Conservation (phyloP, 1,140 invertebrate species). For the Polypedilum pembai region DNA sequence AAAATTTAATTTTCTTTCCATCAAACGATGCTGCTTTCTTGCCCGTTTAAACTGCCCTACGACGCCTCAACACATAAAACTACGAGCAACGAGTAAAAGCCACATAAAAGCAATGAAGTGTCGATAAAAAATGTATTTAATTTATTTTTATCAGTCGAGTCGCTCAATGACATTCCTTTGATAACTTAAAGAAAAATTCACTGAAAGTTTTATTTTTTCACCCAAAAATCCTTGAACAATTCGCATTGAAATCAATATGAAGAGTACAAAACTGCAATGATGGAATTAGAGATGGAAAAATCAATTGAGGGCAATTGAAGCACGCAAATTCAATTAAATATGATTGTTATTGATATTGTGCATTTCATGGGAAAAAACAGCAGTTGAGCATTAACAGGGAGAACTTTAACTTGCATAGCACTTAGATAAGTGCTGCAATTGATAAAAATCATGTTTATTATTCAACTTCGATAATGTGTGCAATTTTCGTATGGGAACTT, state of each 20-base stretch:
- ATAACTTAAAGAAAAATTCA: neutral
- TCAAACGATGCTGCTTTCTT: neutral
- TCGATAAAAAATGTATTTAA: neutral
- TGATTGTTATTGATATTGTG: constrained; percentile 23
- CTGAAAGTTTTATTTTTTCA: neutral
- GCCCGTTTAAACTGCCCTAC: neutral
- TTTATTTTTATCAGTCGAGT: neutral
- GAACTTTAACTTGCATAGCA: neutral
- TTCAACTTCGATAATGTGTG: neutral
- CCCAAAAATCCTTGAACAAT: neutral
- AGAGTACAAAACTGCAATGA: neutral
- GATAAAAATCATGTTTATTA: neutral
- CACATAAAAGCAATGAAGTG: neutral
- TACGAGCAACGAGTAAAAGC: neutral
- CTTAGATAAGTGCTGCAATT: constrained; percentile 4
- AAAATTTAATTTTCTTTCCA: neutral
- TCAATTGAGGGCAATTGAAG: constrained; percentile 20
- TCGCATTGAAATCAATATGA: neutral
- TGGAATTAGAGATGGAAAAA: neutral
- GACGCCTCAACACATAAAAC: neutral
- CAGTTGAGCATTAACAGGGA: neutral
- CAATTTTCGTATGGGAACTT: neutral
- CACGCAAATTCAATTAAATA: constrained; percentile 28
- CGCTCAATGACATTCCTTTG: neutral
- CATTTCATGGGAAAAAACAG: neutral